Evolutionary conservation across 2,888 invertebrate genomes (phyloP).

Genomic region (Adelphocoris suturalis): DNA sequence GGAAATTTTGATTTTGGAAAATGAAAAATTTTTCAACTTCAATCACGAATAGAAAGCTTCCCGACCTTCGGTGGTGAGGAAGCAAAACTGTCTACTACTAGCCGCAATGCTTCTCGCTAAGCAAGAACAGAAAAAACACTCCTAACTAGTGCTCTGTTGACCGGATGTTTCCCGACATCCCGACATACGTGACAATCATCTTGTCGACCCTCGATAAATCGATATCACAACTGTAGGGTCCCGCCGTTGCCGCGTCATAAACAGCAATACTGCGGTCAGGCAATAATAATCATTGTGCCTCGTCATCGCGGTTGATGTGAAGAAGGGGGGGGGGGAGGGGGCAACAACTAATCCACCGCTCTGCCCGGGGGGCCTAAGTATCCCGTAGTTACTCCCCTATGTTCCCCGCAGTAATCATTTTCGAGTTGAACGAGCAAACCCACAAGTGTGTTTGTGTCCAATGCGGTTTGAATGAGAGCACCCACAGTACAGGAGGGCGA

Average conservation of each 20-base stretch:
- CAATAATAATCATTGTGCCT: conserved; percentile 64
- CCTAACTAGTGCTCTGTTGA: too few relatives aligned
- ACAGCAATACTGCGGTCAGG: conserved; percentile 60
- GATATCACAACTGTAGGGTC: conserved; percentile 38
- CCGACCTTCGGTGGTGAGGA: too few relatives aligned
- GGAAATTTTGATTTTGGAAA: too few relatives aligned
- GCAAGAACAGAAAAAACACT: too few relatives aligned
- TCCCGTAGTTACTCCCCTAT: conserved; percentile 9
- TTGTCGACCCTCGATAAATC: conserved; percentile 41
- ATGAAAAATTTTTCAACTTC: too few relatives aligned
- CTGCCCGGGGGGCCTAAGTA: conserved; percentile 6
- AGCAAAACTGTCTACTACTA: too few relatives aligned
- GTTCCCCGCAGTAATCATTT: conserved; percentile 19
- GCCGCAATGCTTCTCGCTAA: too few relatives aligned
- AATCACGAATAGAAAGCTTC: too few relatives aligned
- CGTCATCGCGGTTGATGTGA: conserved; percentile 45
- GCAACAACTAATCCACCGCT: neutral
- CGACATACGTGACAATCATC: neutral
- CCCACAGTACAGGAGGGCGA: neutral
- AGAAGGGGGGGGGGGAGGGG: neutral
- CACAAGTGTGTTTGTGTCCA: conserved; percentile 11
- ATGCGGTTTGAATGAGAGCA: neutral
- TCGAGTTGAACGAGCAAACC: conserved; percentile 12
- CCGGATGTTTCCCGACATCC: neutral
- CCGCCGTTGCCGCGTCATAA: conserved; percentile 52